Conservation (phyloP, 2,113 vertebrate genomes). For the Agapornis roseicollis region DNA sequence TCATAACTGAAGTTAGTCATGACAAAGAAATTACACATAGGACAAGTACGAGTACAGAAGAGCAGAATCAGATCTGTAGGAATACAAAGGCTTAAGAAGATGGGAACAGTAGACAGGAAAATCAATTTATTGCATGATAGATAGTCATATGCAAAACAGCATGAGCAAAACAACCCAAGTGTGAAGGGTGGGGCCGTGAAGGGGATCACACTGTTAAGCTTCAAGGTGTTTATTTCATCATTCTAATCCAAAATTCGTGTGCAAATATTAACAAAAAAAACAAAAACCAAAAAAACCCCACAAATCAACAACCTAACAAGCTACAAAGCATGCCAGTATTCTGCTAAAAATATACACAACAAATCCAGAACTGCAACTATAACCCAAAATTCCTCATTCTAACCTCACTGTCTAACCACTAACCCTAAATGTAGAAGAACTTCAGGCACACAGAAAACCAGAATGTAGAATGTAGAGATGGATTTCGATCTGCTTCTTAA, state of each 20-base stretch:
- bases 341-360: neutral
- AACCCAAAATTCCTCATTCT: neutral
- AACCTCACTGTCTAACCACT: neutral
- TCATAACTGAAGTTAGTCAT: neutral
- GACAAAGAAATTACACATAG: neutral
- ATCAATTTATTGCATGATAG: constrained; percentile 10
- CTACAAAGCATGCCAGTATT: neutral
- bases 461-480: neutral
- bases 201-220: neutral
- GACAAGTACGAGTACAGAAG: neutral
- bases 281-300: neutral
- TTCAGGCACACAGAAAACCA: neutral
- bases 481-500: neutral
- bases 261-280: neutral
- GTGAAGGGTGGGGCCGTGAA: neutral
- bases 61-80: neutral
- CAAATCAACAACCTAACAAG: neutral
- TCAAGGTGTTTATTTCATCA: constrained; percentile 15
- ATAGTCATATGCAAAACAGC: neutral
- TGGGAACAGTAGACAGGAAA: neutral
- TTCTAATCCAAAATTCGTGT: neutral
- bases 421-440: neutral
- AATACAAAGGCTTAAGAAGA: neutral
- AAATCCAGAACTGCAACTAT: neutral
- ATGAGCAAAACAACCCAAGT: neutral